Evolutionary conservation across 2,888 invertebrate genomes (phyloP).

Genomic region (Tipula confusa): DNA sequence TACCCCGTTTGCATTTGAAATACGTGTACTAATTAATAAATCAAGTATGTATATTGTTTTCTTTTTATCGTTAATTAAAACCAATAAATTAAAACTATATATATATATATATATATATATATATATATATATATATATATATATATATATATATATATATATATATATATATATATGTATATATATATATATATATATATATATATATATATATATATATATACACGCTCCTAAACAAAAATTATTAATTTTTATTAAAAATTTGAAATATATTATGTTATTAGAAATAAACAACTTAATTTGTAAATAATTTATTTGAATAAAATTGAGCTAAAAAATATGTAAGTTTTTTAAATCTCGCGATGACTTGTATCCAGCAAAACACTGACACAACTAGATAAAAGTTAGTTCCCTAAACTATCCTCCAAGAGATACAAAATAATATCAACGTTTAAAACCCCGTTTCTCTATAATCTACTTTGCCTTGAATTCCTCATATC

Average conservation of each 20-base stretch:
- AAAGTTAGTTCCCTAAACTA: too few species aligned
- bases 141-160: background rate
- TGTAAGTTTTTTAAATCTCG: background rate
- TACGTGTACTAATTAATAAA: too few species aligned
- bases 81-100: background rate
- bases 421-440: too few species aligned
- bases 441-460: too few species aligned
- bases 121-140: background rate
- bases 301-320: slow-evolving; percentile 20
- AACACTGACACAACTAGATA: too few species aligned
- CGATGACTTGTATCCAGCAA: too few species aligned
- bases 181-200: background rate
- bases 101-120: background rate
- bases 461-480: too few species aligned
- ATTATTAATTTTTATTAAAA: background rate
- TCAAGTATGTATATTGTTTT: background rate
- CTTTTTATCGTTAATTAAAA: background rate
- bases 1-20: too few species aligned
- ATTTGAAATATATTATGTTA: background rate
- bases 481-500: too few species aligned
- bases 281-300: background rate
- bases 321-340: background rate
- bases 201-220: background rate
- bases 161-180: background rate
- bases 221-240: background rate